Percentiles rank a stretch among this genome's conserved stretches.
Evolutionary conservation across 1,140 invertebrate species (phyloP).

Genomic region (Leptonema lineaticorne): DNA sequence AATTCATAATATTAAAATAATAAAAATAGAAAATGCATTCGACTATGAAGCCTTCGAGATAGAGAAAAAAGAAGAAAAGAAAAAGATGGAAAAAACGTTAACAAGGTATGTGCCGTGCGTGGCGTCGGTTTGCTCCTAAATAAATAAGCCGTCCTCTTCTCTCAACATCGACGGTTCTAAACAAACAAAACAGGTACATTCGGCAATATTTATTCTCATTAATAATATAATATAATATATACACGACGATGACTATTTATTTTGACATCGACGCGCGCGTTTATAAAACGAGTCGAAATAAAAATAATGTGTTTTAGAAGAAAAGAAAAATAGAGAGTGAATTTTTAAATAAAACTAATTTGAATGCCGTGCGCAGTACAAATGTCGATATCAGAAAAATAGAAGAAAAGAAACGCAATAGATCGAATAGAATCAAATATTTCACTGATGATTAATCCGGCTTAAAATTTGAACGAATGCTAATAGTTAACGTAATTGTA

Average conservation of each 20-base stretch:
- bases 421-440: no score
- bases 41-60: neutral
- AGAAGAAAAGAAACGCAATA: no score
- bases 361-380: neutral
- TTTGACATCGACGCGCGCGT: no score
- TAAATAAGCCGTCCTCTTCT: constrained; percentile 27
- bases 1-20: no score
- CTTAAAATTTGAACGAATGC: no score
- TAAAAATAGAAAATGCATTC: constrained; percentile 19
- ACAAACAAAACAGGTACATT: constrained; percentile 15
- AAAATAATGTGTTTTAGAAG: neutral
- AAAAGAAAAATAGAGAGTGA: constrained; percentile 2
- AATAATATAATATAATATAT: constrained; percentile 14
- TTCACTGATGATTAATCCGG: no score
- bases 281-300: no score
- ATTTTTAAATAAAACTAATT: constrained; percentile 11
- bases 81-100: constrained; percentile 25
- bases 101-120: constrained; percentile 23
- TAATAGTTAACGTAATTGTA: no score
- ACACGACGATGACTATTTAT: constrained; percentile 10
- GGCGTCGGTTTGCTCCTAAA: constrained; percentile 26
- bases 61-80: neutral
- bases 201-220: constrained; percentile 21
- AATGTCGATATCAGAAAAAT: no score
- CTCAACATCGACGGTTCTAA: constrained; percentile 18